Base-by-base conservation (phyloP, 2,888 invertebrate species). In the Phania funesta region DNA sequence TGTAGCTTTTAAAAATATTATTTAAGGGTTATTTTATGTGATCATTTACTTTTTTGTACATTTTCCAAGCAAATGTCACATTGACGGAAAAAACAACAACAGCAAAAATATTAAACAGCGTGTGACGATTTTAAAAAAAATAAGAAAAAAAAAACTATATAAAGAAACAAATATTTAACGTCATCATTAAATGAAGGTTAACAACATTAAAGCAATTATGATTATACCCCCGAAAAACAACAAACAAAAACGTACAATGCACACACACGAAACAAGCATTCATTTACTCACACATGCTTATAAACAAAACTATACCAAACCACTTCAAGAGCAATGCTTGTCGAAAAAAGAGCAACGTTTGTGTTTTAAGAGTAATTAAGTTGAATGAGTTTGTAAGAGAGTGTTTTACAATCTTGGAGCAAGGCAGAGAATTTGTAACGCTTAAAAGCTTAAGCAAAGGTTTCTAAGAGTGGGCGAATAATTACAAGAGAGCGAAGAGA, bases 111-210 rank as follows among this genome's bases (percentile, higher is more conserved):
- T 70, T 52, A 65, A 71, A 73, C 71, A 80, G 76, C 76, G 71
- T 70, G 76, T 71, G 71, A 71, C 71, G 76, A 58, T 65, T 79
- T 73, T n/a, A 24, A 75, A 75, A 64, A 75, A 56, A 20, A 71
- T 6, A 35, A 24, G 48, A 0, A 46, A n/a, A 50, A 29, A 65
- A 50, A 60, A 58, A 64, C 62, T 64, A 46, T 46, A 32, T 41
- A 70, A 62, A 74, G 68, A 74, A 74, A 80, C 68, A 74, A 76
- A 80, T 71, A 73, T 77, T 81, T 73, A 82, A 78, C 82, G 82
- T 78, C 82, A 82, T 82, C 77, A 65, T 74, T 78, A 78, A 74
- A 74, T 70, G 82, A 82, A 82, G 82, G 82, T 82, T 82, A 82
- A 78, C 82, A 78, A 77, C 78, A 82, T 82, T 82, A 78, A 62